Conservation (phyloP, 92 coral and sea anemone genomes). For the Metridium senile region DNA sequence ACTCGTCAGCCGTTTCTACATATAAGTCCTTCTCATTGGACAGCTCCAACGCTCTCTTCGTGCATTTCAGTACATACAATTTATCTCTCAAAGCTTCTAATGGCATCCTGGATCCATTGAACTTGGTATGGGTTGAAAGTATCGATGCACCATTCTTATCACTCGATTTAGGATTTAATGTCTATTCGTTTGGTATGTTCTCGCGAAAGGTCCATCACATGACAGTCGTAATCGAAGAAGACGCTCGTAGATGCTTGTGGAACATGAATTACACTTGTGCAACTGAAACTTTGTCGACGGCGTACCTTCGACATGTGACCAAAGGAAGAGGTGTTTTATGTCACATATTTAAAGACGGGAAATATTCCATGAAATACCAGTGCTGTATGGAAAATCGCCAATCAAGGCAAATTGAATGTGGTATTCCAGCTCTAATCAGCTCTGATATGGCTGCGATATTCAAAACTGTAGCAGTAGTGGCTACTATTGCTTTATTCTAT, state of each 20-base stretch:
- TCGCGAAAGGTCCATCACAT: slow-evolving; percentile 26
- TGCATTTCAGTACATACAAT: not conserved
- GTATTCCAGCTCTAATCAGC: slow-evolving; percentile 5
- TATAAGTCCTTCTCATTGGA: no score
- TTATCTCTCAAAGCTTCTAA: not conserved
- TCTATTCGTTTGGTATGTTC: slow-evolving; percentile 19
- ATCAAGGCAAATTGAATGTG: slow-evolving; percentile 14
- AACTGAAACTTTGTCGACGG: slow-evolving; percentile 16
- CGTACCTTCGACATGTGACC: slow-evolving; percentile 7
- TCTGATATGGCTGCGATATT: slow-evolving; percentile 5
- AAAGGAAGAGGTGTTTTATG: slow-evolving; percentile 14
- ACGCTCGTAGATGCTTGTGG: not conserved
- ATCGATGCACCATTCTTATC: slow-evolving; percentile 25
- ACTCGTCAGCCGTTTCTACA: no score
- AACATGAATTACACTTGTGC: slow-evolving; percentile 2
- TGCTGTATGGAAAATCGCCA: slow-evolving; percentile 2
- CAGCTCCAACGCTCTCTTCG: slow-evolving; percentile 2
- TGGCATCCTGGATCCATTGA: slow-evolving; percentile 18
- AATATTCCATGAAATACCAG: slow-evolving; percentile 2
- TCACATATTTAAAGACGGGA: not conserved
- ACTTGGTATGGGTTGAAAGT: slow-evolving; percentile 34
- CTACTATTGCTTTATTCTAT: not conserved
- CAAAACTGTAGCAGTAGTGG: not conserved
- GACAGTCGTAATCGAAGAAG: not conserved
- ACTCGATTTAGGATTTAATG: slow-evolving; percentile 34